Conservation (phyloP, 2,797 vertebrate species). For the Columba guinea region DNA sequence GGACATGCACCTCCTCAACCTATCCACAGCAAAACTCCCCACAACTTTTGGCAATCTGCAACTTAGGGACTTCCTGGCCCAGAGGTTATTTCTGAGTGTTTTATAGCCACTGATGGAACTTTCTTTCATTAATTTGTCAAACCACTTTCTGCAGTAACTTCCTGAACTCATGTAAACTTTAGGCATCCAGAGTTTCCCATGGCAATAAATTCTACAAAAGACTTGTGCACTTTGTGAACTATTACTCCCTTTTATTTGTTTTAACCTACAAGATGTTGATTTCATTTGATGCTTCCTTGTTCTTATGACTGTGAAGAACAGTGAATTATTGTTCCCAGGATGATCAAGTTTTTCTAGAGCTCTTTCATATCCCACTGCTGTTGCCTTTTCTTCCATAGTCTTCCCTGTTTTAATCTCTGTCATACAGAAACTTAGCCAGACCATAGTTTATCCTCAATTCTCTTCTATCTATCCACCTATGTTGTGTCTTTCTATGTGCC, state of each 20-base stretch:
- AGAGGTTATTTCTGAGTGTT: neutral
- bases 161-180: neutral
- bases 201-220: neutral
- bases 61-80: neutral
- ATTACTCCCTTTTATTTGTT: neutral
- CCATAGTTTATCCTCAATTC: neutral
- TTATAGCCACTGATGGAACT: neutral
- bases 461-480: neutral
- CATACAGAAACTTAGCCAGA: neutral
- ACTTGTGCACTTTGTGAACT: neutral
- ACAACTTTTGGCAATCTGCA: neutral
- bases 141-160: neutral
- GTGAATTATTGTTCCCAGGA: neutral
- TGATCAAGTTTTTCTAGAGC: neutral
- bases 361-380: neutral
- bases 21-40: neutral
- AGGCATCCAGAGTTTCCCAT: neutral
- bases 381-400: neutral
- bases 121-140: constrained; percentile 14
- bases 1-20: neutral
- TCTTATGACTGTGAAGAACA: neutral
- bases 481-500: neutral
- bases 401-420: neutral
- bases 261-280: neutral
- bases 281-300: neutral